A percentile compares a stretch with the other conserved stretches of the same genome.
Conservation (phyloP, 2,113 vertebrate genomes). For the Pimephales promelas region DNA sequence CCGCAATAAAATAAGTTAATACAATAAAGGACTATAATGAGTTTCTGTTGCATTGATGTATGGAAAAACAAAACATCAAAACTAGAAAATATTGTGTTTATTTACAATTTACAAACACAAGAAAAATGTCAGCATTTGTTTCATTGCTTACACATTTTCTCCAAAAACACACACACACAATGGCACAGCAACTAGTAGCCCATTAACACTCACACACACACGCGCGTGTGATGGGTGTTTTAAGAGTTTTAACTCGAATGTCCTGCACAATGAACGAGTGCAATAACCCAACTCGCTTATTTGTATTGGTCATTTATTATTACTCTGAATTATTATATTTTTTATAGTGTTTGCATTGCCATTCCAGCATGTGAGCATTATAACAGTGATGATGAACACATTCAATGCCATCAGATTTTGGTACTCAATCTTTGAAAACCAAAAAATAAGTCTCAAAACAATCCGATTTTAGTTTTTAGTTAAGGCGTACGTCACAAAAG, state of each 20-base stretch:
- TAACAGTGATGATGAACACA: not conserved
- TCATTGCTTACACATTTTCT: not conserved
- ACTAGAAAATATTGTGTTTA: conserved; percentile 17
- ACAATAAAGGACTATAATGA: not conserved
- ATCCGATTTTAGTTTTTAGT: not conserved
- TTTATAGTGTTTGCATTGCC: not conserved
- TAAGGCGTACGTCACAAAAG: not conserved
- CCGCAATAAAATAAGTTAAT: not conserved
- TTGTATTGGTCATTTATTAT: not conserved
- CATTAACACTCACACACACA: not conserved
- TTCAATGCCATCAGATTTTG: conserved; percentile 7
- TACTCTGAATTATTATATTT: not conserved
- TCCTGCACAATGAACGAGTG: not conserved
- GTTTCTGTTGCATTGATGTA: not conserved
- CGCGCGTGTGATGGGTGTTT: not conserved
- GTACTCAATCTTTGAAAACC: not conserved
- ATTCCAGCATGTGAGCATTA: not conserved
- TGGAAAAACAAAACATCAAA: not conserved
- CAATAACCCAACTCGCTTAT: not conserved
- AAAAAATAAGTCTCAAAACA: not conserved
- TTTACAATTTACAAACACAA: conserved; percentile 33
- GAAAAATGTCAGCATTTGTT: conserved; percentile 18
- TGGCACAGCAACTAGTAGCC: not conserved
- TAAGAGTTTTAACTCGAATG: not conserved
- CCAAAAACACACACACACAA: not conserved